Evolutionary conservation across 2,797 vertebrate species (phyloP).

Genomic region (Phoxinus dragarum): DNA sequence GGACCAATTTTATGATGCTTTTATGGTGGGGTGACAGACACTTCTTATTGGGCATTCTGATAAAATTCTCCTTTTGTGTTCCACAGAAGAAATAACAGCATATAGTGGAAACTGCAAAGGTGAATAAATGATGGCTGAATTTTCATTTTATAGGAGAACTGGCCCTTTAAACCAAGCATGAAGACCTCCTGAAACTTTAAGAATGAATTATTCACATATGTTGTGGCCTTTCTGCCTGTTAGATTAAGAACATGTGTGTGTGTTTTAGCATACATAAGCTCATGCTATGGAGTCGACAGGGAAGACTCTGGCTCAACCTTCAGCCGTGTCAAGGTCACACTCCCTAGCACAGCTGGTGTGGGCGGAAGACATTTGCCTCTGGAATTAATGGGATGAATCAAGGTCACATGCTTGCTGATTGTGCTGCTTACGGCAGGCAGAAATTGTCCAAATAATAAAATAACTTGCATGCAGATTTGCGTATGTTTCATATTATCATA

Average conservation of each 20-base stretch:
- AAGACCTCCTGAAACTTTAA: slow-evolving; percentile 25
- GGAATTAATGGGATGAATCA: slow-evolving; percentile 78
- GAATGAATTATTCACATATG: slow-evolving; percentile 6
- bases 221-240: slow-evolving; percentile 1
- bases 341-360: slow-evolving; percentile 73
- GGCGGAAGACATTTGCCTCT: slow-evolving; percentile 71
- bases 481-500: background rate
- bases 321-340: slow-evolving; percentile 66
- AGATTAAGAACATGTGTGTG: slow-evolving; percentile 13
- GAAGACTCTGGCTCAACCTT: slow-evolving; percentile 69
- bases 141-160: background rate
- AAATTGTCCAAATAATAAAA: slow-evolving; percentile 16
- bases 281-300: slow-evolving; percentile 49
- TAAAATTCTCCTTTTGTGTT: background rate
- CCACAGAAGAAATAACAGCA: background rate
- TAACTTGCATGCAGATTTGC: background rate
- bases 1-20: background rate
- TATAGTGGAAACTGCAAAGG: background rate
- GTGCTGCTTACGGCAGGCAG: slow-evolving; percentile 60
- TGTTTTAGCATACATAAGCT: background rate
- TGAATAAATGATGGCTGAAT: background rate
- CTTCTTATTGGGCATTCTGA: background rate
- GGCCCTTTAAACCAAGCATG: slow-evolving; percentile 3
- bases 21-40: background rate
- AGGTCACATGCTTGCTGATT: slow-evolving; percentile 76